These are phyloP conservation scores for Troides oblongomaculatus DNA, from an alignment of 2,888 invertebrate species.

Conservation along the genomic window DNA sequence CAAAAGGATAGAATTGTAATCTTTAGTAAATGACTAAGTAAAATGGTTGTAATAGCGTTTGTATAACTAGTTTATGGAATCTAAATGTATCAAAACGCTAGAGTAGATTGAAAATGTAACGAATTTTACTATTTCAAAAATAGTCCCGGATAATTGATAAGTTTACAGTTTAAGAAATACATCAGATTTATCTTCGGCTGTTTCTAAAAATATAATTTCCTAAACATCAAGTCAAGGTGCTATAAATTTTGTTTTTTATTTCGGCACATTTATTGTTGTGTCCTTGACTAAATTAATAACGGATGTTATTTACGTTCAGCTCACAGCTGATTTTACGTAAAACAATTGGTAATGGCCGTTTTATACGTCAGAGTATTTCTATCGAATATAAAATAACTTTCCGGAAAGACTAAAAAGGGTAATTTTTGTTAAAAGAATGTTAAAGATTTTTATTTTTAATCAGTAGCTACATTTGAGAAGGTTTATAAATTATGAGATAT, in stretches of 20 bases:
- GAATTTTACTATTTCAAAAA: neutral
- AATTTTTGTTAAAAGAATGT: no score
- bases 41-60: no score
- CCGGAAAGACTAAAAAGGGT: no score
- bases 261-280: constrained; percentile 17
- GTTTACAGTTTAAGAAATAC: neutral
- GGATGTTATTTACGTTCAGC: constrained; percentile 9
- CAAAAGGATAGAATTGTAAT: no score
- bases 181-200: constrained; percentile 10
- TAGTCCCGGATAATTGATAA: neutral
- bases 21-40: no score
- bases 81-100: neutral
- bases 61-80: no score
- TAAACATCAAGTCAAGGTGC: constrained; percentile 5
- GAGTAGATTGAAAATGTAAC: neutral
- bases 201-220: constrained; percentile 17
- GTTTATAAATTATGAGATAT: no score
- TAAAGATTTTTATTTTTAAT: no score
- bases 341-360: neutral
- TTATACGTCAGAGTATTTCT: neutral
- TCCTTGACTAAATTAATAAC: constrained; percentile 21
- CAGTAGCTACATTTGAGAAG: no score
- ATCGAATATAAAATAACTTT: neutral
- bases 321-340: constrained; percentile 15
- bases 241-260: constrained; percentile 19